phyloP scores from a whole-genome alignment of 1,140 invertebrate species.

The Campoletis sonorensis region DNA sequence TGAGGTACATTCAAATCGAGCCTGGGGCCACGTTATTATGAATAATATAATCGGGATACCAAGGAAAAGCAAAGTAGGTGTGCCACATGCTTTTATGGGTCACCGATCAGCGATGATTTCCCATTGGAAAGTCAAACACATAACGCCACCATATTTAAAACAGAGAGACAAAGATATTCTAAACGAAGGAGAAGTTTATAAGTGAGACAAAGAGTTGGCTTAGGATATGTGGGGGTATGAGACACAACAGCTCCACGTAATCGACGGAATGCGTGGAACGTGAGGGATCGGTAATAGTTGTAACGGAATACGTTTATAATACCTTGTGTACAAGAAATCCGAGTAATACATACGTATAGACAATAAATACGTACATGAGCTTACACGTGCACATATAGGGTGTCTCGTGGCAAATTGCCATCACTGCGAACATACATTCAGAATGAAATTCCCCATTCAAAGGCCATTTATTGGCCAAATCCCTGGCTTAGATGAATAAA shows the following conservation, averaged over 20 bases:
- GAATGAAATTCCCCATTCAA: no score
- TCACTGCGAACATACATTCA: no score
- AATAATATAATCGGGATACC: slow-evolving; percentile 2
- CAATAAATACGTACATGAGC: slow-evolving; percentile 2
- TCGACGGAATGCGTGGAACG: slow-evolving; percentile 38
- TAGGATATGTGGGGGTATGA: not conserved
- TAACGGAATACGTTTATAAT: slow-evolving; percentile 41
- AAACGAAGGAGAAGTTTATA: slow-evolving; percentile 2
- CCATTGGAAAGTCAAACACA: slow-evolving; percentile 47
- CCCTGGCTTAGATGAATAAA: no score
- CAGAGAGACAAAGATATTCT: not conserved
- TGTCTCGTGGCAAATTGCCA: not conserved
- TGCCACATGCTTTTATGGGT: slow-evolving; percentile 52
- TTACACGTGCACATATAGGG: not conserved
- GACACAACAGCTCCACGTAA: slow-evolving; percentile 41
- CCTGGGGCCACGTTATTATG: not conserved
- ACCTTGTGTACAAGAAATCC: not conserved
- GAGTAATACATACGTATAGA: not conserved
- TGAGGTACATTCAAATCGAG: not conserved
- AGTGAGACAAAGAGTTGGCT: not conserved
- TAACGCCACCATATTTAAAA: not conserved
- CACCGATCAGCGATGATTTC: slow-evolving; percentile 52
- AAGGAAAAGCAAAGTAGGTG: slow-evolving; percentile 38
- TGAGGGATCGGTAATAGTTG: slow-evolving; percentile 44
- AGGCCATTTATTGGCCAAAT: no score